phyloP scores from a whole-genome alignment of 2,113 vertebrate species.

The Diglossa brunneiventris region DNA sequence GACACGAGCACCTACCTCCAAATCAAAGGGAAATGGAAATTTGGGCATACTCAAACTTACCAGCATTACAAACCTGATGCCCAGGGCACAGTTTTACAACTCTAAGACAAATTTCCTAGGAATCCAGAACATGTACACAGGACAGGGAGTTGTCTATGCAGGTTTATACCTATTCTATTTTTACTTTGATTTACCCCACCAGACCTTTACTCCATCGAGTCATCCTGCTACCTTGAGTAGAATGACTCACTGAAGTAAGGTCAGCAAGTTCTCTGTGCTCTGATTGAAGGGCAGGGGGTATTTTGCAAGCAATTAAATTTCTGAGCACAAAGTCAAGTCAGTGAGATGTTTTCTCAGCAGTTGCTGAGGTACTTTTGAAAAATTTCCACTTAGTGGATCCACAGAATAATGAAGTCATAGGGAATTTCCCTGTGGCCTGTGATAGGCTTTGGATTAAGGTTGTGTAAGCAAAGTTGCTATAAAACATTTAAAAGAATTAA shows the following conservation, averaged over 20 bases:
- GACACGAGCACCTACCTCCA: background rate
- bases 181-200: background rate
- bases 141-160: background rate
- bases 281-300: background rate
- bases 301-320: slow-evolving; percentile 17
- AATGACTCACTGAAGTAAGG: slow-evolving; percentile 21
- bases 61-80: background rate
- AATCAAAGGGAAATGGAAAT: background rate
- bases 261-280: background rate
- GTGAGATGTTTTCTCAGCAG: background rate
- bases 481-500: background rate
- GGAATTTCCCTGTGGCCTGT: slow-evolving; percentile 7
- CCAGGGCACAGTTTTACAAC: background rate
- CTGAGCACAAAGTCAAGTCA: background rate
- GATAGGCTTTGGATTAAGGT: background rate
- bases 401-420: slow-evolving; percentile 1
- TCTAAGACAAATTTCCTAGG: background rate
- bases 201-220: slow-evolving; percentile 29
- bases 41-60: background rate
- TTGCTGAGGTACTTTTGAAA: background rate
- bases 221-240: background rate
- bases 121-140: background rate
- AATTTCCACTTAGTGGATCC: background rate
- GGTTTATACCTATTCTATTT: background rate
- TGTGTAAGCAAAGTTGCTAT: background rate